These are phyloP conservation scores for Alosa sapidissima DNA, from an alignment of 2,797 vertebrate genomes.

Conservation along the genomic window DNA sequence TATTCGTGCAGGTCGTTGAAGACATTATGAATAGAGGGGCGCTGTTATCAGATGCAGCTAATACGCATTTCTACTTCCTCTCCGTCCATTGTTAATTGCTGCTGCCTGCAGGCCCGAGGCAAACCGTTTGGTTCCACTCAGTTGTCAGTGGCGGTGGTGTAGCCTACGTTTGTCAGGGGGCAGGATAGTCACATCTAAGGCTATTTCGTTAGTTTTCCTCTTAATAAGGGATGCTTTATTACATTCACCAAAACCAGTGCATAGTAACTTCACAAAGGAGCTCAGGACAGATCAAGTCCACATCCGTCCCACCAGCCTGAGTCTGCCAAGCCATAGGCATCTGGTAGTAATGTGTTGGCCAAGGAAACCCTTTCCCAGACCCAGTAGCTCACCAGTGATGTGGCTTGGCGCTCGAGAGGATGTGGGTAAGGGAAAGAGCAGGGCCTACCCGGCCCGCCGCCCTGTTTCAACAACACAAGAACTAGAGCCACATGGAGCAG, in stretches of 20 bases:
- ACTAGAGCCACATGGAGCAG: not conserved
- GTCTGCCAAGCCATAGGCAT: slow-evolving; percentile 12
- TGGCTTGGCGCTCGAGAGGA: slow-evolving; percentile 15
- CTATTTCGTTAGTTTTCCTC: not conserved
- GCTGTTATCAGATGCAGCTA: not conserved
- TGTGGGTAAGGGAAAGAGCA: slow-evolving; percentile 19
- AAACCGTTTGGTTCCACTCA: not conserved
- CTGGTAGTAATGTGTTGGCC: slow-evolving; percentile 1
- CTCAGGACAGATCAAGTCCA: not conserved
- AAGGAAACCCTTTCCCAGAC: not conserved
- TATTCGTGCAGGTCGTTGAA: not conserved
- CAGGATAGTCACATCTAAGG: not conserved
- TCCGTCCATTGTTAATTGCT: slow-evolving; percentile 12
- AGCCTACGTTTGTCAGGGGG: not conserved
- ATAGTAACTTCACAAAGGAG: not conserved
- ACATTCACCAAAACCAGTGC: not conserved
- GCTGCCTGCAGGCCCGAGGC: slow-evolving; percentile 1
- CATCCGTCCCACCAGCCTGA: slow-evolving; percentile 2
- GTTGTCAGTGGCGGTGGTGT: not conserved
- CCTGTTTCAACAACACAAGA: slow-evolving; percentile 6
- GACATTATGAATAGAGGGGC: not conserved
- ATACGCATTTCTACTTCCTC: slow-evolving; percentile 20
- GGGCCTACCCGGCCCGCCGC: not conserved
- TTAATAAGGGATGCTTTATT: not conserved
- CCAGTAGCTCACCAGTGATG: slow-evolving; percentile 12